These are phyloP conservation scores for Polypterus bichir DNA, from an alignment of 2,113 vertebrate species.

Conservation along the genomic window DNA sequence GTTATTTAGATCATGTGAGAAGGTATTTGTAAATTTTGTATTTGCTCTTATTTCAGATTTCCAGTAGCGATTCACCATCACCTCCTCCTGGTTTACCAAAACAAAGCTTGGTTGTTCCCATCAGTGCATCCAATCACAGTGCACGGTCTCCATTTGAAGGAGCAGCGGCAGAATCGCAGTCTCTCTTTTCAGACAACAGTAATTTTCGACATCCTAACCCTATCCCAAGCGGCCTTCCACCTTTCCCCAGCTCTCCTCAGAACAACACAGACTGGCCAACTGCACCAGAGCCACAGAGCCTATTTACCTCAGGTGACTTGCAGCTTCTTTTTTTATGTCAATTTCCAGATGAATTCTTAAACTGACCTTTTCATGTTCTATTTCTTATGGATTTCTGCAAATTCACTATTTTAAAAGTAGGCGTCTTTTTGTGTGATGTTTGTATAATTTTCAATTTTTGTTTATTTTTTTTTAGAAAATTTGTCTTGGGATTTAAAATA, in stretches of 20 bases:
- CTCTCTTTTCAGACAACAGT: conserved; percentile 94
- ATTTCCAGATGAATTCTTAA: too few species aligned
- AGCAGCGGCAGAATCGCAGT: conserved; percentile 91
- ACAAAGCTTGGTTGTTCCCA: conserved; percentile 78
- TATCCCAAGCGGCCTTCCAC: conserved; percentile 82
- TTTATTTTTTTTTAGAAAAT: too few species aligned
- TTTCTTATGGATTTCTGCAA: too few species aligned
- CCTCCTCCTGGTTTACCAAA: conserved; percentile 92
- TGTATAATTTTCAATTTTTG: too few species aligned
- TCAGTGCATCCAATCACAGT: conserved; percentile 84
- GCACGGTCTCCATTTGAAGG: conserved; percentile 92
- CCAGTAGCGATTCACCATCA: conserved; percentile 85
- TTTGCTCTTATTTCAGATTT: conserved; percentile 48
- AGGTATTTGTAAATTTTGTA: conserved; percentile 2
- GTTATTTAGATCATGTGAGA: background rate
- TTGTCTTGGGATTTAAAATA: too few species aligned
- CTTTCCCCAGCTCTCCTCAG: conserved; percentile 82
- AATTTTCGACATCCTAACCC: conserved; percentile 95
- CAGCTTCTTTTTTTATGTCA: background rate
- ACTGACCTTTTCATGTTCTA: too few species aligned
- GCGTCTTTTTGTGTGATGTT: too few species aligned
- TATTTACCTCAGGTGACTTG: conserved; percentile 85
- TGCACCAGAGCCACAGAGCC: conserved; percentile 95
- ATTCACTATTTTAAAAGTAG: too few species aligned
- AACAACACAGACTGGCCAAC: conserved; percentile 89